Conservation (phyloP, 1,140 invertebrate species). For the Trialeurodes vaporariorum region DNA sequence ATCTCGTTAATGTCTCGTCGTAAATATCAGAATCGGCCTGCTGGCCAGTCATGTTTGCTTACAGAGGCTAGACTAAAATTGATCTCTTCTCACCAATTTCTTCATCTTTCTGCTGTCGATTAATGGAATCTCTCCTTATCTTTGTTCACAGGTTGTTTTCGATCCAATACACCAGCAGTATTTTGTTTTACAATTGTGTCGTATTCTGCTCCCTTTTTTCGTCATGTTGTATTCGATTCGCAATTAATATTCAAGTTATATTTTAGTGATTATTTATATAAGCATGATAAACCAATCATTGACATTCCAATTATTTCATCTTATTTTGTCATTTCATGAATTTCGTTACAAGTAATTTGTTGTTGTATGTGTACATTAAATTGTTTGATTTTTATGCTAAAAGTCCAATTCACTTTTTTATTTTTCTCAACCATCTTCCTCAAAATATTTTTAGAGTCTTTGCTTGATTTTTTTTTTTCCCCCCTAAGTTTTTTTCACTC, state of each 20-base stretch:
- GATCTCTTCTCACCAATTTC: not conserved
- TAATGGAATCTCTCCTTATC: not conserved
- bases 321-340: slow-evolving; percentile 5
- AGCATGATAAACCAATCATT: not conserved
- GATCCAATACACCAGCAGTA: not conserved
- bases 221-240: not conserved
- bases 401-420: not conserved
- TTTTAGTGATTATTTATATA: not conserved
- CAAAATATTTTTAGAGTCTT: not conserved
- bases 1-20: not conserved
- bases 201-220: not conserved
- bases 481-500: too few relatives aligned
- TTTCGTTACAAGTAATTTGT: slow-evolving; percentile 5
- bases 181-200: not conserved
- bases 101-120: not conserved
- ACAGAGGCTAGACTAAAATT: not conserved
- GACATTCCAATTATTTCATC: slow-evolving; percentile 3
- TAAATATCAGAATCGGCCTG: not conserved
- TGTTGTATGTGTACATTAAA: slow-evolving; percentile 7
- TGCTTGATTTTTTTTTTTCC: too few relatives aligned
- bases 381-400: not conserved
- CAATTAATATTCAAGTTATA: not conserved
- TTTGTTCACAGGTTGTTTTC: not conserved
- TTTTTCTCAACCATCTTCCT: not conserved
- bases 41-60: not conserved